Evolutionary conservation across 2,797 vertebrate genomes (phyloP), one percentile per base, ranked within the genome.

Genomic region (Epinephelus coioides): DNA sequence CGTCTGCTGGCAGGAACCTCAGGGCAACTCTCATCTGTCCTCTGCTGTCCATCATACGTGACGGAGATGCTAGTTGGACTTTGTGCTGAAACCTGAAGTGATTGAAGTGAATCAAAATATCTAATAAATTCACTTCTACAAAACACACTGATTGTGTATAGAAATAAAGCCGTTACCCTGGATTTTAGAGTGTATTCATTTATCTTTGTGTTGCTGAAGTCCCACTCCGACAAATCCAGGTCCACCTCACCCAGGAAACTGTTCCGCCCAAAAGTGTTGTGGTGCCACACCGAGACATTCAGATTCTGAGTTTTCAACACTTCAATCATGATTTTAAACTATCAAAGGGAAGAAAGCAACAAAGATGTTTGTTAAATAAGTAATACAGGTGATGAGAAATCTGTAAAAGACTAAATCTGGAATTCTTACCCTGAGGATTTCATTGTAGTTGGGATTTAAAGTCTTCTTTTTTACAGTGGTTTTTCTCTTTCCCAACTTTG

Each of bases 261-360:
- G 84, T 98, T 99, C 43, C 96, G 94, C 17, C 97, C 97, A 92
- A 99, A 98, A 0, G 90, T 96, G 84, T 97, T 96, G 3, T 97
- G 95, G 84, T 99, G 98, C 98, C 98, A 99, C 64, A 99, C 97
- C 0, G 98, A 98, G 53, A 98, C 43, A 75, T 96, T 98, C 76
- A 99, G 82, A 21, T 76, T 96, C 79, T 97, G 97, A 46, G 88
- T 91, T 89, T 95, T 96, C 78, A 99, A 80, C 51, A 89, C 73
- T 23, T 90, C 91, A 80, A 96, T 95, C 60, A 89, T 86, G 38
- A 97, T 90, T 95, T 97, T 98, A 87, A 97, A 99, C 98, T 99
- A 79, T 50, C 65, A 49, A 56, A 27, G 13, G 69, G 11, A 53
- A 66, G n/a, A 40, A 43, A 3, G 2, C 7, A 53, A 60, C 11